Conservation (phyloP, 2,888 invertebrate genomes). For the Sialis lutaria region DNA sequence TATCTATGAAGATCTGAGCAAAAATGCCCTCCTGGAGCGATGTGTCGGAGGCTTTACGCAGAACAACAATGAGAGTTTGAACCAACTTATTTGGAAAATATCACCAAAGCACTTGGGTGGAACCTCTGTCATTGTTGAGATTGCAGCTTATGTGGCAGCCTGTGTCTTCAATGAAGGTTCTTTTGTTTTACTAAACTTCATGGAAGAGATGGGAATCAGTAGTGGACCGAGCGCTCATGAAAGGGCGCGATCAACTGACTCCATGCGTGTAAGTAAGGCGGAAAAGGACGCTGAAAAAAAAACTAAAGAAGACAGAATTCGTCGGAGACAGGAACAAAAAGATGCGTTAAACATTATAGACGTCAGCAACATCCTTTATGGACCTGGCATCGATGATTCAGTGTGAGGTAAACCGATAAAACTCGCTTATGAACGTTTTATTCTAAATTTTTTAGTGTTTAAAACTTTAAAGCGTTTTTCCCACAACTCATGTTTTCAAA, state of each 20-base stretch:
- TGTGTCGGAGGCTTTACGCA: constrained; percentile 8
- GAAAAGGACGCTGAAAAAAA: constrained; percentile 7
- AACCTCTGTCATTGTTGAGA: constrained; percentile 7
- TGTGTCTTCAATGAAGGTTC: constrained; percentile 8
- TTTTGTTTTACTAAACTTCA: constrained; percentile 4
- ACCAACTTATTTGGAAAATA: constrained; percentile 10
- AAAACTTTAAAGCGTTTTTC: no score
- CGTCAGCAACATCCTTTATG: no score
- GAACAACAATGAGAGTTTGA: constrained; percentile 10
- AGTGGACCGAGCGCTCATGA: constrained; percentile 1
- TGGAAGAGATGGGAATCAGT: constrained; percentile 4
- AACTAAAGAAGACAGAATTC: neutral
- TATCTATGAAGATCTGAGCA: constrained; percentile 8
- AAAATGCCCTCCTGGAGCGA: constrained; percentile 6
- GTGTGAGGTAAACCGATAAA: no score
- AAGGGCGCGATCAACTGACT: constrained; percentile 6
- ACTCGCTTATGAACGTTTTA: no score
- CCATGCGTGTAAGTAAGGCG: constrained; percentile 7
- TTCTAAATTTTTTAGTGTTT: no score
- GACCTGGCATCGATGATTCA: no score
- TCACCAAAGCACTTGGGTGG: constrained; percentile 8
- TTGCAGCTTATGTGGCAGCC: constrained; percentile 8
- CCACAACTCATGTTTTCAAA: no score
- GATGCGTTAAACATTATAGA: no score
- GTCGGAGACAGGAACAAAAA: no score